Conservation (phyloP, 2,797 vertebrate species). For the Oreochromis mossambicus region DNA sequence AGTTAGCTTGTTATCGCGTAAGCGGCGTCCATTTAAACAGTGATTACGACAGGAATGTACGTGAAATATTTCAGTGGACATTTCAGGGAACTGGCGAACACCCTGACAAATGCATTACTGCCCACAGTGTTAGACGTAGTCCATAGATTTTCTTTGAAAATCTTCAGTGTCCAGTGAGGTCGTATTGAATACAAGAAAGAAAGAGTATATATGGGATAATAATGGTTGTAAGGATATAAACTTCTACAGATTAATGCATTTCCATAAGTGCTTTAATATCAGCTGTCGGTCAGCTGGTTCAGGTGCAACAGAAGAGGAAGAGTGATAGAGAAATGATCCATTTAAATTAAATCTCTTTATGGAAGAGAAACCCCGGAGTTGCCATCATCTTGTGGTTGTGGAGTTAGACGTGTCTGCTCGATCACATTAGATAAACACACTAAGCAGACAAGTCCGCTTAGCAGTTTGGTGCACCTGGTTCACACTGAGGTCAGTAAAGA, state of each 20-base stretch:
- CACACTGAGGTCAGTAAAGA: background rate
- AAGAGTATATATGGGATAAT: too few species aligned
- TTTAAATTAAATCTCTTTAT: background rate
- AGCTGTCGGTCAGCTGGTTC: background rate
- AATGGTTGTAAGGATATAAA: too few species aligned
- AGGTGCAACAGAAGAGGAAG: background rate
- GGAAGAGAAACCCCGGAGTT: background rate
- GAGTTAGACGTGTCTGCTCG: background rate
- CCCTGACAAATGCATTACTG: too few species aligned
- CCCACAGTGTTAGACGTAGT: too few species aligned
- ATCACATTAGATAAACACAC: background rate
- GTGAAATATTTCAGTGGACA: background rate
- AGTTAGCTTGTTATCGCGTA: too few species aligned
- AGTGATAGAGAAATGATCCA: background rate
- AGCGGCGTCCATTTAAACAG: background rate
- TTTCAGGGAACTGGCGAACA: background rate
- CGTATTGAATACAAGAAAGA: too few species aligned
- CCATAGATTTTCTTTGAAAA: too few species aligned
- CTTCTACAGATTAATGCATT: background rate
- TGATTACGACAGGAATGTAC: background rate
- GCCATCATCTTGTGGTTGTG: background rate
- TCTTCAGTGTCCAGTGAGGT: too few species aligned
- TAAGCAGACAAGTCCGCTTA: background rate
- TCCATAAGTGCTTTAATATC: background rate
- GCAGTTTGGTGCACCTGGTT: background rate